A percentile compares a stretch with the other conserved stretches of the same genome.
phyloP scores from a whole-genome alignment of 2,888 invertebrate species.

The Bombylius discolor region DNA sequence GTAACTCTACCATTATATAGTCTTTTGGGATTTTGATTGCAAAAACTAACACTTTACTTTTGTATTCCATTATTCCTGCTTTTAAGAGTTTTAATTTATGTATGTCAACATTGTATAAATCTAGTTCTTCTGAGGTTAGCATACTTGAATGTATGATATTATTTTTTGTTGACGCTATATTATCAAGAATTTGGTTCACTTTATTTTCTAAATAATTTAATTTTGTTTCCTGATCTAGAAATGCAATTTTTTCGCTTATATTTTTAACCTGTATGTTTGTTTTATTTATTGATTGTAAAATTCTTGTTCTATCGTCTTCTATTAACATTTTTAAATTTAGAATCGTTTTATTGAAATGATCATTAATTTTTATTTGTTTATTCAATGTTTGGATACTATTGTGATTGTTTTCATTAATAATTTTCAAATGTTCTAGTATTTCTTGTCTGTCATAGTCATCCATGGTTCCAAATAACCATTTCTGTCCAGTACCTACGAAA shows the following conservation, averaged over 20 bases:
- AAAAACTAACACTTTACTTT: not conserved
- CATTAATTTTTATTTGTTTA: not conserved
- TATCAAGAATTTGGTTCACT: conserved; percentile 10
- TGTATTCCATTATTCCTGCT: conserved; percentile 3
- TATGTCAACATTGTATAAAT: conserved; percentile 3
- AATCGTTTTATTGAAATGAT: conserved; percentile 5
- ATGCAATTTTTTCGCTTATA: conserved; percentile 1
- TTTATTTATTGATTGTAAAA: conserved; percentile 2
- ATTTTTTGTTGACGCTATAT: conserved; percentile 2
- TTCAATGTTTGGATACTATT: not conserved
- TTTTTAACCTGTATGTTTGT: too few relatives aligned
- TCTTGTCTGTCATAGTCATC: conserved; percentile 3
- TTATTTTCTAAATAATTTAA: conserved; percentile 7
- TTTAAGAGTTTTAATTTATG: conserved; percentile 8
- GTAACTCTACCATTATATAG: too few relatives aligned
- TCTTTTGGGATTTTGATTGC: not conserved
- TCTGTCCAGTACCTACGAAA: not conserved
- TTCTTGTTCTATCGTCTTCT: conserved; percentile 4
- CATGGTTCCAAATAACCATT: conserved; percentile 3
- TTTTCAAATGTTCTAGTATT: not conserved
- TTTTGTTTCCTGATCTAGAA: conserved; percentile 6
- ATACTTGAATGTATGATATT: conserved; percentile 9
- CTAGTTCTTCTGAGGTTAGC: conserved; percentile 5
- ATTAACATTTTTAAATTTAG: conserved; percentile 2
- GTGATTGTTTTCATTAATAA: not conserved